Evolutionary conservation across 2,888 invertebrate genomes (phyloP).

Genomic region (Drosophila rubida): DNA sequence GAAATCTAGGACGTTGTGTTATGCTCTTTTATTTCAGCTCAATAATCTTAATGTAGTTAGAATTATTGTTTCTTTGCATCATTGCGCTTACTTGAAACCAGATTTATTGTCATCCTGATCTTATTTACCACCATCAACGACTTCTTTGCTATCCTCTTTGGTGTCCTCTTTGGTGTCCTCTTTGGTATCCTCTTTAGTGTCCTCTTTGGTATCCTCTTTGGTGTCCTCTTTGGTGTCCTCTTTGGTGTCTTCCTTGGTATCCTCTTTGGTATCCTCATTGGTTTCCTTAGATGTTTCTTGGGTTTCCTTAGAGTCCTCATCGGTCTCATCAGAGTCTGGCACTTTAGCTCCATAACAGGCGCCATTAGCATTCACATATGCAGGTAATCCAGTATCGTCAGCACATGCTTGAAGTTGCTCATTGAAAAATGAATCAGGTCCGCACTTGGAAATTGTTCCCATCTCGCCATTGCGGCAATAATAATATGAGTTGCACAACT

Average conservation of each 20-base stretch:
- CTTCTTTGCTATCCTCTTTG: no score
- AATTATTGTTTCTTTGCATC: neutral
- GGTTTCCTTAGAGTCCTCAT: no score
- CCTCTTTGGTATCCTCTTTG: no score
- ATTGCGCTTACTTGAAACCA: neutral
- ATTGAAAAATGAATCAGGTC: constrained; percentile 6
- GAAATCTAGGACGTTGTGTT: neutral
- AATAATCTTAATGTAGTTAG: neutral
- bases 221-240: no score
- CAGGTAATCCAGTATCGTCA: accelerated
- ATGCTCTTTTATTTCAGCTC: neutral
- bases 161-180: no score
- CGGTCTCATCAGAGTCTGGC: neutral
- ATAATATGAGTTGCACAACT: constrained; percentile 41
- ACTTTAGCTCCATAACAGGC: constrained; percentile 7
- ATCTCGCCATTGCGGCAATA: constrained; percentile 38
- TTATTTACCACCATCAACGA: no score
- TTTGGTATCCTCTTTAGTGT: no score
- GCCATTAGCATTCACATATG: constrained; percentile 14
- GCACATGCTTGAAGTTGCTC: constrained; percentile 46
- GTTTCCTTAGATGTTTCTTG: neutral
- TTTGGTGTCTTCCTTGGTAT: no score
- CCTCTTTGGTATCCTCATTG: no score
- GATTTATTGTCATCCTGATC: no score
- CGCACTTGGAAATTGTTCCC: accelerated